Evolutionary conservation across 92 coral and sea anemone genomes (phyloP), one percentile per base, ranked within the genome.

Genomic region (Porites lobata): DNA sequence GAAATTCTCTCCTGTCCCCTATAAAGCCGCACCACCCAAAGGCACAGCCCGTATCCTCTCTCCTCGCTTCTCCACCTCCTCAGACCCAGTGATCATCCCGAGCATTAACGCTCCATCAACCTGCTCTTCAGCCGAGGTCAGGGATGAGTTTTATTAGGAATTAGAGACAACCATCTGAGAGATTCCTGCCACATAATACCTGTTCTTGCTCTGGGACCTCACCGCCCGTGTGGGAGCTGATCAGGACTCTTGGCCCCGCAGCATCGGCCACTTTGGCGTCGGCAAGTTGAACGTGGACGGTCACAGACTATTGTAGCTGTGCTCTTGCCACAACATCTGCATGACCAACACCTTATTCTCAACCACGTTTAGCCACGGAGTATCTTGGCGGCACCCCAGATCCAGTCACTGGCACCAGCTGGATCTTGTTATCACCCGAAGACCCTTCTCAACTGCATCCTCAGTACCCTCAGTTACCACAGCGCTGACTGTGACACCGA

Each of bases 401-500:
- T 78, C 85, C 4, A 9, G 82, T 50, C 90, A 78, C 59, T 86
- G 78, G 90, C 77, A 86, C 67, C 85, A 86, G 78, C 78, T 86
- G 79, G 86, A 79, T 47, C 50, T 86, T 22, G 78, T 71, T 52
- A 68, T 78, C 50, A 78, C 78, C 47, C 7, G 80, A 6, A 68
- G 86, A 32, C 57, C 52, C 43, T 14, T 18, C 89, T 77, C 26
- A 86, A 86, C 85, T 8, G 68, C 26, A 73, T 87, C 90, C 6
- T 79, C 61, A 3, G 15, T 11, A 85, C 83, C 2, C 69, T 84
- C 68, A 53, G 68, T 26, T 76, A 76, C 68, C 83, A 85, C 21
- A 66, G 89, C 26, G 78, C 90, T 50, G 85, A 86, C 51, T 88
- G 91, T 51, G 92, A 82, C 92, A 62, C 88, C 29, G 83, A 82